Percentiles rank a stretch among this genome's conserved stretches.
These are phyloP conservation scores for Drosophila ananassae DNA, from an alignment of 1,140 invertebrate species.

Conservation along the genomic window DNA sequence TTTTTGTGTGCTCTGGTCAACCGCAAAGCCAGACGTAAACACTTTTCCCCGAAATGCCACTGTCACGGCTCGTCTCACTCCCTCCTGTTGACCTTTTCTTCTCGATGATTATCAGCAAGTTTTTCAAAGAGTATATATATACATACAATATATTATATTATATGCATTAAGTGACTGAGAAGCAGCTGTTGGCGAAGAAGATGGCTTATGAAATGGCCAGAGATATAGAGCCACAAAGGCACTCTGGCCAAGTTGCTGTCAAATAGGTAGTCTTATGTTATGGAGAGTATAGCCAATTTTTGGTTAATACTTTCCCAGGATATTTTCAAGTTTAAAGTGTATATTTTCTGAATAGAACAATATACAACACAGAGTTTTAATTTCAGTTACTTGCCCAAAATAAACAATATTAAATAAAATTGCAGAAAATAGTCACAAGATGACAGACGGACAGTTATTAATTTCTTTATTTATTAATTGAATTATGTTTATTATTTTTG, in stretches of 20 bases:
- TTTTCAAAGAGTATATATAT: slow-evolving; percentile 2
- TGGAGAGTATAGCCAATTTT: too few species aligned
- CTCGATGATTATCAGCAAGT: slow-evolving; percentile 44
- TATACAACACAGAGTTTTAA: too few species aligned
- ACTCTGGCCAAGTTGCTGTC: background rate
- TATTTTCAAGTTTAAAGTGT: too few species aligned
- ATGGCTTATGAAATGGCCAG: background rate
- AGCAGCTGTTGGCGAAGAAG: background rate
- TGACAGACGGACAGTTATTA: too few species aligned
- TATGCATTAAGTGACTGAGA: background rate
- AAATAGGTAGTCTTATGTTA: background rate
- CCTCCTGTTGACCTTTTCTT: slow-evolving; percentile 33
- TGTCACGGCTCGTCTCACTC: slow-evolving; percentile 26
- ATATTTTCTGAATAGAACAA: too few species aligned
- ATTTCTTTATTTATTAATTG: too few species aligned
- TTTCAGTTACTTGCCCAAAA: too few species aligned
- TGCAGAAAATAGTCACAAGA: too few species aligned
- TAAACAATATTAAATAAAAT: too few species aligned
- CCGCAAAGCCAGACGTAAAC: slow-evolving; percentile 73
- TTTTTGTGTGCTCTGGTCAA: slow-evolving; percentile 10
- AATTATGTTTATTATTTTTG: too few species aligned
- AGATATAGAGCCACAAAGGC: background rate
- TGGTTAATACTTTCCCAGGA: too few species aligned
- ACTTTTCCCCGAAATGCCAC: slow-evolving; percentile 54
- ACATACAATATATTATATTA: too few species aligned